These are phyloP conservation scores for Samia ricini DNA, from an alignment of 1,140 invertebrate genomes.

Conservation along the genomic window DNA sequence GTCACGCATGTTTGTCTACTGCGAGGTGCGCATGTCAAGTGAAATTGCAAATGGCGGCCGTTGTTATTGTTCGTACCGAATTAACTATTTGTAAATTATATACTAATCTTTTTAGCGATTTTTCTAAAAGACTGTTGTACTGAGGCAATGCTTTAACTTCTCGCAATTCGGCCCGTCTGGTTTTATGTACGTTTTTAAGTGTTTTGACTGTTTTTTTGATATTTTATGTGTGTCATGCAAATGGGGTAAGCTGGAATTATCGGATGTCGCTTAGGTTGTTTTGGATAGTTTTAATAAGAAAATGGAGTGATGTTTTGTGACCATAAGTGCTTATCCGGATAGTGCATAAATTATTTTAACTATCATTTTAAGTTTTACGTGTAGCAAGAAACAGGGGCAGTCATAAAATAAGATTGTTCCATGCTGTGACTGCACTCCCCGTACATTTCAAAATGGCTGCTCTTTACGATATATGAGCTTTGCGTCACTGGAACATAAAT, in stretches of 20 bases:
- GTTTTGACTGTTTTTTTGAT: conserved; percentile 74
- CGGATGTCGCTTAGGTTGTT: conserved; percentile 78
- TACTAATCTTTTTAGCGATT: conserved; percentile 76
- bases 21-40: conserved; percentile 78
- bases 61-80: conserved; percentile 79
- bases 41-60: conserved; percentile 79
- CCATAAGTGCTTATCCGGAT: conserved; percentile 65
- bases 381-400: conserved; percentile 45
- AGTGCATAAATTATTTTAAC: conserved; percentile 57
- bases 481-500: conserved; percentile 78
- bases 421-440: conserved; percentile 77
- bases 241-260: conserved; percentile 79
- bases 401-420: conserved; percentile 71
- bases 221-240: conserved; percentile 79
- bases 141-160: conserved; percentile 69
- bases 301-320: conserved; percentile 71
- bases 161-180: conserved; percentile 63
- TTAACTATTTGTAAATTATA: conserved; percentile 78
- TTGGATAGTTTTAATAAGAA: conserved; percentile 75
- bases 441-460: conserved; percentile 79
- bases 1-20: conserved; percentile 67
- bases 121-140: conserved; percentile 71
- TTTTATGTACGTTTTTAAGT: conserved; percentile 74
- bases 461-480: conserved; percentile 78
- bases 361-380: conserved; percentile 42